Conservation (phyloP, 2,888 invertebrate genomes). For the Lapara coniferarum region DNA sequence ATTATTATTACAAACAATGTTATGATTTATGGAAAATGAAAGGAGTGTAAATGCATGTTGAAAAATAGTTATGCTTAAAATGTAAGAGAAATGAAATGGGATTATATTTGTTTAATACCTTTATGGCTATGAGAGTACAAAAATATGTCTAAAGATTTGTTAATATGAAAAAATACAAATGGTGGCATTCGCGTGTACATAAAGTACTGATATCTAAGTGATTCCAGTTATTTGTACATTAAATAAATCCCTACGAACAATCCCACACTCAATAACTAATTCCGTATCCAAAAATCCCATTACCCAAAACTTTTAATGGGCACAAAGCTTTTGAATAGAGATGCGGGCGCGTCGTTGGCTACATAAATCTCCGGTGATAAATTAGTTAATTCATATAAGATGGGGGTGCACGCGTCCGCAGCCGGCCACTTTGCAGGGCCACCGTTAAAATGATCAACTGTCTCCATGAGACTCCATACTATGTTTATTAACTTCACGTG, state of each 20-base stretch:
- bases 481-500: constrained; percentile 44
- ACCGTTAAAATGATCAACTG: constrained; percentile 55
- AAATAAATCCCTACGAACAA: background rate
- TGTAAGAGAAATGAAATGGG: too few relatives aligned
- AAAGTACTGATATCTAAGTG: too few relatives aligned
- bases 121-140: too few relatives aligned
- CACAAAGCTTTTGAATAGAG: constrained; percentile 28
- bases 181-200: background rate
- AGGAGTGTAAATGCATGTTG: too few relatives aligned
- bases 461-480: constrained; percentile 56
- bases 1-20: too few relatives aligned
- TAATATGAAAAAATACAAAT: too few relatives aligned
- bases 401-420: constrained; percentile 55
- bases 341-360: constrained; percentile 67
- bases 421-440: constrained; percentile 52
- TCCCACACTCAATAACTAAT: background rate
- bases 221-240: background rate
- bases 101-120: too few relatives aligned
- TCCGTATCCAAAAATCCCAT: background rate
- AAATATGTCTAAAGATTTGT: too few relatives aligned
- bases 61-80: too few relatives aligned
- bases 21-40: too few relatives aligned
- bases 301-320: constrained; percentile 9
- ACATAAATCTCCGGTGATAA: constrained; percentile 72
- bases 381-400: constrained; percentile 72